These are phyloP conservation scores for Gryllus longicercus DNA, from an alignment of 2,888 invertebrate genomes.

Conservation along the genomic window DNA sequence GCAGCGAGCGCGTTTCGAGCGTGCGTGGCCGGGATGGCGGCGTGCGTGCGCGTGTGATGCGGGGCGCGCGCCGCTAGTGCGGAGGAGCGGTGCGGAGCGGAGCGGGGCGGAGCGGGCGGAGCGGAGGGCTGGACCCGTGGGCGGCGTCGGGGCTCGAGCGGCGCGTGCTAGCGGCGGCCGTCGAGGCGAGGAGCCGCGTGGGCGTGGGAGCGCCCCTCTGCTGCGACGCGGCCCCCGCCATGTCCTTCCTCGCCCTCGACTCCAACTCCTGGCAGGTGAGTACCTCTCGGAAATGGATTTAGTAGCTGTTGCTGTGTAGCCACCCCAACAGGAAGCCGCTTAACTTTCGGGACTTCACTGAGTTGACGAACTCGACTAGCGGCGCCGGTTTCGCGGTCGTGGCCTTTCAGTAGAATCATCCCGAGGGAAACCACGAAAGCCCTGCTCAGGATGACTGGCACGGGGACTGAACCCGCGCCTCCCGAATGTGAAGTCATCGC, in stretches of 20 bases:
- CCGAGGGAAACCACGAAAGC: too few relatives aligned
- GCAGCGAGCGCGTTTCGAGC: neutral
- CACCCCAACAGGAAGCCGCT: too few relatives aligned
- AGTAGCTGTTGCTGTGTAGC: too few relatives aligned
- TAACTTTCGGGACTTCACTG: too few relatives aligned
- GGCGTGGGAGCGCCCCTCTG: conserved; percentile 20
- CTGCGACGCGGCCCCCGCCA: conserved; percentile 28
- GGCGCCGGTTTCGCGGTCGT: too few relatives aligned
- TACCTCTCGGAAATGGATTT: too few relatives aligned
- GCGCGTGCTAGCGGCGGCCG: conserved; percentile 21
- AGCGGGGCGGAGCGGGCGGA: conserved; percentile 11
- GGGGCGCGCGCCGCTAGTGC: neutral
- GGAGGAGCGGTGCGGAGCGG: conserved; percentile 18
- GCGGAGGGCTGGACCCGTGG: conserved; percentile 27
- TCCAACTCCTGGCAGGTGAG: conserved; percentile 39
- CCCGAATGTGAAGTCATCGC: too few relatives aligned
- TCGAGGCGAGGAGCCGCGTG: neutral
- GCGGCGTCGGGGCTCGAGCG: conserved; percentile 24
- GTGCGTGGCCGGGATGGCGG: conserved; percentile 27
- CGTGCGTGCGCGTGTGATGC: conserved; percentile 22
- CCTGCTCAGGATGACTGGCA: too few relatives aligned
- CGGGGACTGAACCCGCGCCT: too few relatives aligned
- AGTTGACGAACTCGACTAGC: too few relatives aligned
- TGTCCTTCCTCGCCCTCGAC: conserved; percentile 38
- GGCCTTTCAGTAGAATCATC: too few relatives aligned